phyloP scores from a whole-genome alignment of 2,888 invertebrate species.

The Sphaeridia pumilis region DNA sequence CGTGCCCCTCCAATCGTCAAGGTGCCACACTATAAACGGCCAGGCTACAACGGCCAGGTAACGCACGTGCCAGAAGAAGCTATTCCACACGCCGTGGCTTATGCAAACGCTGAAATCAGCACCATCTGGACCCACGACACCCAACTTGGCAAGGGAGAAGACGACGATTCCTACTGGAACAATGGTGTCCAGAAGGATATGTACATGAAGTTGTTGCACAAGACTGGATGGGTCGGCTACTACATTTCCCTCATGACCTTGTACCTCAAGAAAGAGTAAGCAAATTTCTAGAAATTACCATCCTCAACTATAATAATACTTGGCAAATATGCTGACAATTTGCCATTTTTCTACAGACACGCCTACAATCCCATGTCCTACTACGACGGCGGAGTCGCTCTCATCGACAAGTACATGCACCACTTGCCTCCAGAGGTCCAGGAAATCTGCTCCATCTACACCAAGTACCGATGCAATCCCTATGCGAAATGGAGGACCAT shows the following conservation, averaged over 20 bases:
- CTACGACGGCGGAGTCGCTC: constrained; percentile 22
- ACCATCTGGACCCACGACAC: constrained; percentile 22
- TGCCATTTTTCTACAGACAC: constrained; percentile 19
- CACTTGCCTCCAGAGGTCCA: constrained; percentile 25
- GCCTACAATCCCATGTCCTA: constrained; percentile 30
- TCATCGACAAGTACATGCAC: constrained; percentile 19
- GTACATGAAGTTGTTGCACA: constrained; percentile 20
- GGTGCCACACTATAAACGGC: constrained; percentile 1
- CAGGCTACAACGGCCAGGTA: constrained; percentile 6
- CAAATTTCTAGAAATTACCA: background rate
- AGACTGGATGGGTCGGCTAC: constrained; percentile 25
- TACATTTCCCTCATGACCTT: constrained; percentile 22
- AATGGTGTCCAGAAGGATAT: constrained; percentile 25
- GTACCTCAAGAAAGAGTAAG: constrained; percentile 29
- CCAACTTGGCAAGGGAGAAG: constrained; percentile 26
- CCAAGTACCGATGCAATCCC: constrained; percentile 25
- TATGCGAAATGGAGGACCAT: constrained; percentile 27
- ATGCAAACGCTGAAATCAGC: constrained; percentile 23
- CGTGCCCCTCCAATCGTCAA: constrained; percentile 2
- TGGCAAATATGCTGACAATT: background rate
- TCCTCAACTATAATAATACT: background rate
- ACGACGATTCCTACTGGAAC: constrained; percentile 35
- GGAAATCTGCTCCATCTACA: constrained; percentile 20
- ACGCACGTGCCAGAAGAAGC: constrained; percentile 17
- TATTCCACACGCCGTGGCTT: constrained; percentile 22